Evolutionary conservation across 2,888 invertebrate species (phyloP).

Genomic region (Ornithoptera alexandrae): DNA sequence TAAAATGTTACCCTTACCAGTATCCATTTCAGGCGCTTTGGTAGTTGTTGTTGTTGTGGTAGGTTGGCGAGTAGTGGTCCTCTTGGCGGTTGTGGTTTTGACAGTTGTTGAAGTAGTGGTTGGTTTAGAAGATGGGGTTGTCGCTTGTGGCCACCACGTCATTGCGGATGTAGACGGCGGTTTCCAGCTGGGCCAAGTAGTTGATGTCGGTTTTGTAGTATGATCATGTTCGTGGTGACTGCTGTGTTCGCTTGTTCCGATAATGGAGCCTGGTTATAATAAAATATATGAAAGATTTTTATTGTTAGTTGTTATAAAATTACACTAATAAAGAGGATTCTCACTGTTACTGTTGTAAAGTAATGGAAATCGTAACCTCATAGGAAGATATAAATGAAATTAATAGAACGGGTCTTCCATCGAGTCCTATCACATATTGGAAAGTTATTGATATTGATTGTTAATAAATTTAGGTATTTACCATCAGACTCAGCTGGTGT

Average conservation of each 20-base stretch:
- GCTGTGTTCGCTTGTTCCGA: constrained; percentile 51
- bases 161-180: constrained; percentile 58
- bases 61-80: constrained; percentile 44
- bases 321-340: no score
- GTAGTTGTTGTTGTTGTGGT: constrained; percentile 41
- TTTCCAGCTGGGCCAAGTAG: constrained; percentile 71
- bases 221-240: constrained; percentile 52
- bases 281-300: not conserved
- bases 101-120: constrained; percentile 43
- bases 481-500: constrained; percentile 73
- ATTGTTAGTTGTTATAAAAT: constrained; percentile 26
- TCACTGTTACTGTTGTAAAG: not conserved
- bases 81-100: constrained; percentile 41
- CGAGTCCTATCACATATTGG: no score
- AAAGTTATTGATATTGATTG: no score
- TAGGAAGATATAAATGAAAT: not conserved
- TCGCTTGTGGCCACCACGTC: constrained; percentile 61
- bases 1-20: constrained; percentile 37
- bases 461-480: constrained; percentile 31
- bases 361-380: not conserved
- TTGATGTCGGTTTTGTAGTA: constrained; percentile 55
- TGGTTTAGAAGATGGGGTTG: constrained; percentile 43
- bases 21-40: constrained; percentile 36
- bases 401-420: no score
- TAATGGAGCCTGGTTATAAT: constrained; percentile 41